A percentile compares a stretch with the other conserved stretches of the same genome.
Evolutionary conservation across 2,888 invertebrate species (phyloP).

Genomic region (Agrotis ipsilon): DNA sequence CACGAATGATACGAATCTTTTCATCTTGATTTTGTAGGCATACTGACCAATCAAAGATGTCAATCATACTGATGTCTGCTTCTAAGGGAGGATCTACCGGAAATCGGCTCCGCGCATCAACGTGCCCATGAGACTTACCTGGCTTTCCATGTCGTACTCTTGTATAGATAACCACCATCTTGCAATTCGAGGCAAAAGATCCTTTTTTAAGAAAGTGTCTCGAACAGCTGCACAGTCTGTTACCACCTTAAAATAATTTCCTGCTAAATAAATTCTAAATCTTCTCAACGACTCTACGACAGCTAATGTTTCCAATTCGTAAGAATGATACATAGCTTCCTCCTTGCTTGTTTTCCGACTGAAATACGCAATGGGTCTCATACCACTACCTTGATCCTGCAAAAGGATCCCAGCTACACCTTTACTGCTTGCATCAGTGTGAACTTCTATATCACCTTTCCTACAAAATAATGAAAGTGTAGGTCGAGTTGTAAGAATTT

Average conservation of each 20-base stretch:
- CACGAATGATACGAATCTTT: not conserved
- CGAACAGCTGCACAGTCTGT: not conserved
- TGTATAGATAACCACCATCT: conserved; percentile 2
- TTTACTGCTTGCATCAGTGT: conserved; percentile 7
- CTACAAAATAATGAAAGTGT: conserved; percentile 9
- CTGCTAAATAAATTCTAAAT: conserved; percentile 5
- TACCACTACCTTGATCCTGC: not conserved
- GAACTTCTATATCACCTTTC: conserved; percentile 2
- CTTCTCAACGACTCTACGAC: conserved; percentile 1
- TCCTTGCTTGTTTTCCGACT: conserved; percentile 3
- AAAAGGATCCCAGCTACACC: conserved; percentile 1
- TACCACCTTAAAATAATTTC: not conserved
- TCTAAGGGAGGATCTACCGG: not conserved
- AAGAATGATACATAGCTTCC: conserved; percentile 4
- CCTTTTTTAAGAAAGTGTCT: not conserved
- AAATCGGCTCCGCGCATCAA: conserved; percentile 8
- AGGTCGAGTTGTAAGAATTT: conserved; percentile 1
- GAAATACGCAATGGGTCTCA: not conserved
- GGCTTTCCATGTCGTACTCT: conserved; percentile 1
- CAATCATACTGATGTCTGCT: not conserved
- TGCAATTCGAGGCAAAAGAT: not conserved
- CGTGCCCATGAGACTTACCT: conserved; percentile 4
- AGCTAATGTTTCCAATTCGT: conserved; percentile 4
- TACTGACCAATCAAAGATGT: conserved; percentile 1
- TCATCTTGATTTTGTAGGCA: conserved; percentile 1